Evolutionary conservation across 2,797 vertebrate genomes (phyloP).

Genomic region (Galagoides demidoff): DNA sequence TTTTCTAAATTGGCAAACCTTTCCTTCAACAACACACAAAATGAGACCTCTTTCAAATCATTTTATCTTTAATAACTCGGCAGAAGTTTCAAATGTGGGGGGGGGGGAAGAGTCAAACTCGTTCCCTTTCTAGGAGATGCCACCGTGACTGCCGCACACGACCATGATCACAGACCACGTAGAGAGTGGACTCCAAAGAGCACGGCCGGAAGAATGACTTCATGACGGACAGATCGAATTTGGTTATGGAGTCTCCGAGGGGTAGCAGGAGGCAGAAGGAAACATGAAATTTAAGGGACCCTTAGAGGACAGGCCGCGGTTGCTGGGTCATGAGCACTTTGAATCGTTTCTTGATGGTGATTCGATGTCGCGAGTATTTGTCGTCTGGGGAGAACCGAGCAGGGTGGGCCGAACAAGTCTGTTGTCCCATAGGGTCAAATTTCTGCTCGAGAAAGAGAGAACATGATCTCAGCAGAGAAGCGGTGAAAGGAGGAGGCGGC

Average conservation of each 20-base stretch:
- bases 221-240: background rate
- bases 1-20: background rate
- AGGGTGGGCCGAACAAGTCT: conserved; percentile 94
- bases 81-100: background rate
- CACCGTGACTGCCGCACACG: background rate
- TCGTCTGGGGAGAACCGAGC: conserved; percentile 96
- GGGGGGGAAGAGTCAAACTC: background rate
- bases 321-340: conserved; percentile 93
- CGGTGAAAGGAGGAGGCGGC: background rate
- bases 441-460: conserved; percentile 86
- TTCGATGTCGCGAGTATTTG: conserved; percentile 93
- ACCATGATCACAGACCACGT: background rate
- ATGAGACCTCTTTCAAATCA: conserved; percentile 43
- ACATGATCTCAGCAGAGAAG: background rate
- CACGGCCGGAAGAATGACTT: background rate
- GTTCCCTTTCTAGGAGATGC: background rate
- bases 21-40: conserved; percentile 1
- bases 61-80: conserved; percentile 72
- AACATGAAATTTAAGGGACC: background rate
- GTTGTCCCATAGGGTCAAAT: conserved; percentile 85
- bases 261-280: background rate
- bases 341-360: conserved; percentile 94
- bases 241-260: background rate
- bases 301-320: conserved; percentile 90
- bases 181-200: background rate